phyloP scores from a whole-genome alignment of 2,797 vertebrate genomes.

The Hafferia zeledoni region DNA sequence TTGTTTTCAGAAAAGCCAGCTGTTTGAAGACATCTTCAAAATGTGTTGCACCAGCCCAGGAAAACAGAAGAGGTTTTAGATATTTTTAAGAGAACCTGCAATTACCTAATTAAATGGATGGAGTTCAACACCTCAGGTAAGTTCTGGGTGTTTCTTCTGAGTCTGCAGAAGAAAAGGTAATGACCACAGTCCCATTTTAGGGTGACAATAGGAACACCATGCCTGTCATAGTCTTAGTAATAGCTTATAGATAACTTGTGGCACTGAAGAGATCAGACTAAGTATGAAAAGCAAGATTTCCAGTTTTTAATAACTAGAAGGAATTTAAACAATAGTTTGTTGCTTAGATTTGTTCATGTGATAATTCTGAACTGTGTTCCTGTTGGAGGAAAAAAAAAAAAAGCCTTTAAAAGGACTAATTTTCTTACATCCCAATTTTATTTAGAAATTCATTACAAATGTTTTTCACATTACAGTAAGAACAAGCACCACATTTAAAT shows the following conservation, averaged over 20 bases:
- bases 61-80: not conserved
- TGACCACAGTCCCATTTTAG: not conserved
- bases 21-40: not conserved
- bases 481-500: conserved; percentile 43
- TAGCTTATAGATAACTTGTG: not conserved
- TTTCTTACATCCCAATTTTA: conserved; percentile 19
- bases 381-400: not conserved
- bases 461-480: not conserved
- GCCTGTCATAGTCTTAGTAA: not conserved
- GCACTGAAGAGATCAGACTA: not conserved
- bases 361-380: not conserved
- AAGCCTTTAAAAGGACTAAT: not conserved
- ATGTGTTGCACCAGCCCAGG: not conserved
- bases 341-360: not conserved
- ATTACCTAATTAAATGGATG: not conserved
- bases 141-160: not conserved
- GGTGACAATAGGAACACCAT: not conserved
- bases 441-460: conserved; percentile 57
- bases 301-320: not conserved
- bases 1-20: not conserved
- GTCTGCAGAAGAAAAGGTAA: not conserved
- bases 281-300: not conserved
- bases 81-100: not conserved
- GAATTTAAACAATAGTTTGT: not conserved
- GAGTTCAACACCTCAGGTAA: not conserved